Base-by-base conservation (phyloP, 2,888 invertebrate species). In the Hirudinaria manillensis region DNA sequence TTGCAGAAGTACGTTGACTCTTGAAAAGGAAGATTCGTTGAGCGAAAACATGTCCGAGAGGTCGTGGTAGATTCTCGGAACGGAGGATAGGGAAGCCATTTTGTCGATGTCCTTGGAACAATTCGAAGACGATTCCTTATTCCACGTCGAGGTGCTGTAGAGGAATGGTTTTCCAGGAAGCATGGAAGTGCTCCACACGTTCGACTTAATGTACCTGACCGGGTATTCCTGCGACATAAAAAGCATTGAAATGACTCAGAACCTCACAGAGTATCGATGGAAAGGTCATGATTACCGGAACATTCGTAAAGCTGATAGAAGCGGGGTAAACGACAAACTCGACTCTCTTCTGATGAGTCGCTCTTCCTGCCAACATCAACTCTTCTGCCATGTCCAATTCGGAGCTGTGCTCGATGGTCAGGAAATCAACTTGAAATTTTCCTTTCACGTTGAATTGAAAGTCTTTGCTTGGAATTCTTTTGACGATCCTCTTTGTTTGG, bases 121-220 rank as follows among this genome's bases (percentile, higher is more conserved):
- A 29, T 71, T 67, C 36, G 75, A 80, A 19, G 34, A 72, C 0
- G 71, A 36, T 21, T 38, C 77, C 29, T 61, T 24, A 61, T 61
- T 61, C 79, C 79, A 79, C 45, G 61, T 78, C 10, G 78, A 75
- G 0, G 79, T 78, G 70, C 77, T 78, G 77, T 78, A 76, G 51
- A 76, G 74, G 53, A 78, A 78, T 24, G 84, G 84, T 3, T 76
- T 75, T 74, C 80, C 80, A 75, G 83, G 81, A 80, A 83, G 77
- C 4, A 75, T 73, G 19, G 77, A 76, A 7, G 78, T 79, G 21
- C 77, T 75, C 45, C 70, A 77, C 13, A 79, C 77, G 51, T 65
- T 73, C 72, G 56, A 79, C 75, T 67, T 79, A 75, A 55, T 79
- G 76, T 6, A 79, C 75, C n/a, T 55, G 24, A 19, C 75, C 67